phyloP scores from a whole-genome alignment of 2,888 invertebrate species.

The Dryadula phaetusa region DNA sequence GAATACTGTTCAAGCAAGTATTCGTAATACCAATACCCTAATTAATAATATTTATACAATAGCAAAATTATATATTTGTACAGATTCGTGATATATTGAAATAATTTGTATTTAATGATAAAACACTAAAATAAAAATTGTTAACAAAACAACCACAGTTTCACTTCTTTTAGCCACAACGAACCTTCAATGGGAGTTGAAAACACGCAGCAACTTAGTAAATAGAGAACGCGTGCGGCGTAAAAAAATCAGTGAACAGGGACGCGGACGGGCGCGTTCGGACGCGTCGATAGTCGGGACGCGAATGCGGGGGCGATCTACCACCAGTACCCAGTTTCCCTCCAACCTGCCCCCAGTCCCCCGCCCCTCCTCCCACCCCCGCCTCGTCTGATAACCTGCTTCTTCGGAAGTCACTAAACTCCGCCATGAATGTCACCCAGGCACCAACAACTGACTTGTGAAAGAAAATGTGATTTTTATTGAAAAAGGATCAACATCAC shows the following conservation, averaged over 20 bases:
- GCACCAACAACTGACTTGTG: conserved; percentile 70
- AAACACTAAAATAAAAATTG: background rate
- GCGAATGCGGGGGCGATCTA: conserved; percentile 74
- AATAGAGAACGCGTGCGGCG: conserved; percentile 56
- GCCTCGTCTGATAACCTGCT: conserved; percentile 80
- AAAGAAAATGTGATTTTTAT: conserved; percentile 80
- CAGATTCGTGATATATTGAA: background rate
- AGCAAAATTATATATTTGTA: background rate
- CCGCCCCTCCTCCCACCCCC: conserved; percentile 54
- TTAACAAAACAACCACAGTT: conserved; percentile 58
- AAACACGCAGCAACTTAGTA: conserved; percentile 58
- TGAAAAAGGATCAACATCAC: conserved; percentile 72
- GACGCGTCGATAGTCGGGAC: conserved; percentile 70
- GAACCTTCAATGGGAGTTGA: conserved; percentile 63
- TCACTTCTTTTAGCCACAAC: conserved; percentile 74
- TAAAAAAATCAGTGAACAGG: conserved; percentile 44
- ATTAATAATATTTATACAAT: background rate
- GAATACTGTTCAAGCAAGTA: background rate
- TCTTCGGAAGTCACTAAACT: conserved; percentile 84
- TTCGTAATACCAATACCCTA: background rate
- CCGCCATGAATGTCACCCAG: conserved; percentile 77
- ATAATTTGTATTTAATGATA: conserved; percentile 1
- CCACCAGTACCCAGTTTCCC: conserved; percentile 73
- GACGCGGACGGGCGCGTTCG: conserved; percentile 63
- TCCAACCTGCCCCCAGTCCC: conserved; percentile 54